Base-by-base conservation (phyloP, 2,113 vertebrate genomes). In the Acrocephalus arundinaceus region DNA sequence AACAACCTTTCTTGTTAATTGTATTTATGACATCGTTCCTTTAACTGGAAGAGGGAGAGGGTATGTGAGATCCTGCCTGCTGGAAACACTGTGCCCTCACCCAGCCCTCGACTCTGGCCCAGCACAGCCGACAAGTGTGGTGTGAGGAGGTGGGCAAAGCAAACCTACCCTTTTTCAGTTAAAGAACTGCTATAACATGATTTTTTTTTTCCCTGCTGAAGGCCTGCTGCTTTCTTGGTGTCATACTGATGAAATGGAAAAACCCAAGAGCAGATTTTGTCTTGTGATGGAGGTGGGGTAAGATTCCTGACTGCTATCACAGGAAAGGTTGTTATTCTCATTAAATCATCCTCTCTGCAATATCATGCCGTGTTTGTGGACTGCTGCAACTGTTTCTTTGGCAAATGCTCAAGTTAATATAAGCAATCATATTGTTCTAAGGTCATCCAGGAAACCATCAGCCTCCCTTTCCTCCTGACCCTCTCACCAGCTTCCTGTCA, bases 371-470 rank as follows among this genome's bases (percentile, higher is more conserved):
- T 14, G 2, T 41, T 80, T 91, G 87, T 48, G 73, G 67, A 8
- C 48, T 37, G 46, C 46, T 86, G 67, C 71, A 59, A 83, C 41
- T 13, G 14, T n/a, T 91, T 77, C n/a, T 79, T 51, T 95, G 93
- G 90, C 81, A 90, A 83, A 67, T 18, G 39, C 35, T 85, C 77
- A 58, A 54, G 80, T 37, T 65, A 89, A 90, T 85, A 85, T 31
- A 89, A 91, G 87, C 72, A 93, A 55, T 75, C 37, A 21, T 70
- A 91, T 91, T 94, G 90, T 96, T 92, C 85, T 86, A 31, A 74
- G 27, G 79, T 80, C 72, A 93, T 96, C 88, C 91, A 84, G 93
- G 94, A 96, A 97, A 83, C 75, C 75, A 90, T 88, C 30, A 81
- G 93, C 65, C 93, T 92, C 65, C 65, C 80, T 57, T 91, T 94